Percentiles rank a stretch among this genome's conserved stretches.
phyloP scores from a whole-genome alignment of 1,140 invertebrate species.

The Eupristina koningsbergeri region DNA sequence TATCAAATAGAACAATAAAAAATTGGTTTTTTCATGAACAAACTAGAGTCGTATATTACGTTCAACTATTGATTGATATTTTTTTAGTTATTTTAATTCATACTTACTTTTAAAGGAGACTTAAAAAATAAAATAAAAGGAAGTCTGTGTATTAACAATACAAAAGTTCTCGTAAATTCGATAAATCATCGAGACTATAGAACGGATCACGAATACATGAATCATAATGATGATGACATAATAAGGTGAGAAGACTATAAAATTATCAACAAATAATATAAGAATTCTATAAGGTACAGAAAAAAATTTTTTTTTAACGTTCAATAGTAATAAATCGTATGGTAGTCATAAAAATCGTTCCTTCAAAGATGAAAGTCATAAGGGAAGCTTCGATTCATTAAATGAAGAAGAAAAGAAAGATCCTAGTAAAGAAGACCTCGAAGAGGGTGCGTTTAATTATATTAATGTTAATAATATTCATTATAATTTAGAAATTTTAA shows the following conservation, averaged over 20 bases:
- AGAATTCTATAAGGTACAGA: background rate
- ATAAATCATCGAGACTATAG: slow-evolving; percentile 84
- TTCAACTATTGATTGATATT: background rate
- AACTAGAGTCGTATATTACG: background rate
- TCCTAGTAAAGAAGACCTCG: slow-evolving; percentile 90
- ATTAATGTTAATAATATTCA: background rate
- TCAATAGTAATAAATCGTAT: slow-evolving; percentile 89
- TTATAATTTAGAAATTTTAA: too few species aligned
- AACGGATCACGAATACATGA: slow-evolving; percentile 81
- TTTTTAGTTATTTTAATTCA: slow-evolving; percentile 7
- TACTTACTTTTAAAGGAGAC: slow-evolving; percentile 76
- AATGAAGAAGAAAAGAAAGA: slow-evolving; percentile 91
- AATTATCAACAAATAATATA: slow-evolving; percentile 12
- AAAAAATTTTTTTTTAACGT: slow-evolving; percentile 16
- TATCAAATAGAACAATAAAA: too few species aligned
- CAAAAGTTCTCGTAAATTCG: slow-evolving; percentile 80
- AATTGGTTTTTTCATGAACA: too few species aligned
- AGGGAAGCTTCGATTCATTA: slow-evolving; percentile 86
- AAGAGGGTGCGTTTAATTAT: slow-evolving; percentile 70
- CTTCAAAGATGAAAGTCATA: slow-evolving; percentile 90
- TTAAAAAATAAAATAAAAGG: slow-evolving; percentile 81
- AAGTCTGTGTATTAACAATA: slow-evolving; percentile 82
- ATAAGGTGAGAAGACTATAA: slow-evolving; percentile 66
- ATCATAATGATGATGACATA: slow-evolving; percentile 78
- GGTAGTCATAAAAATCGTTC: slow-evolving; percentile 92